These are phyloP conservation scores for Deilephila porcellus DNA, from an alignment of 2,888 invertebrate genomes.

Conservation along the genomic window DNA sequence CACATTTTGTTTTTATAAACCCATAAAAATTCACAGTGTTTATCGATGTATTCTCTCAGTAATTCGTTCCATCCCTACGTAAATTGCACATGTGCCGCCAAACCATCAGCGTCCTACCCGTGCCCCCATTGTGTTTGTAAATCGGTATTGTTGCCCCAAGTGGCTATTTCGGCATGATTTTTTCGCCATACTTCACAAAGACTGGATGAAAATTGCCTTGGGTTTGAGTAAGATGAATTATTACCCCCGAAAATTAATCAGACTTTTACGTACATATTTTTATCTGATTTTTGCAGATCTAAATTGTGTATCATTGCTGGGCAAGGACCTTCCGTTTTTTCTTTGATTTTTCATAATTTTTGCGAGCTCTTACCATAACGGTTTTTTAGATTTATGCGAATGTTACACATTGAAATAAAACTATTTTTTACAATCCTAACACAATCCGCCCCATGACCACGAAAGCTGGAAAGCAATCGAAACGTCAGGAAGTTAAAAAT, in stretches of 20 bases:
- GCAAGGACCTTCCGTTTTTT: no score
- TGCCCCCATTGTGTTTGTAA: slow-evolving; percentile 39
- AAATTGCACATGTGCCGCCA: slow-evolving; percentile 37
- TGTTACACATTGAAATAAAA: no score
- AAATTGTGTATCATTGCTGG: no score
- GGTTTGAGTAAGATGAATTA: slow-evolving; percentile 15
- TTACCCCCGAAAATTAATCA: slow-evolving; percentile 7
- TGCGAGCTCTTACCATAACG: no score
- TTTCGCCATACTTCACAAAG: slow-evolving; percentile 32
- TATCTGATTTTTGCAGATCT: no score
- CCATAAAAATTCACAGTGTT: not conserved
- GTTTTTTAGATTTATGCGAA: no score
- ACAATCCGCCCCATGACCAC: no score
- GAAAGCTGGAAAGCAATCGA: no score
- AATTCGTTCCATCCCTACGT: slow-evolving; percentile 29
- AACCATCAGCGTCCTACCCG: slow-evolving; percentile 40
- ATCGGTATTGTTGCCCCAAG: slow-evolving; percentile 37
- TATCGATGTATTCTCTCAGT: not conserved
- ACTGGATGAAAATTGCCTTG: slow-evolving; percentile 41
- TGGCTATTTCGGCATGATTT: slow-evolving; percentile 43
- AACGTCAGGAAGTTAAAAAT: no score
- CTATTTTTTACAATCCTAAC: no score
- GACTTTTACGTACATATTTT: not conserved
- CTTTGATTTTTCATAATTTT: no score
- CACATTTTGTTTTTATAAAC: no score